Evolutionary conservation across 2,888 invertebrate genomes (phyloP).

Genomic region (Lissocephala sabroskyi): DNA sequence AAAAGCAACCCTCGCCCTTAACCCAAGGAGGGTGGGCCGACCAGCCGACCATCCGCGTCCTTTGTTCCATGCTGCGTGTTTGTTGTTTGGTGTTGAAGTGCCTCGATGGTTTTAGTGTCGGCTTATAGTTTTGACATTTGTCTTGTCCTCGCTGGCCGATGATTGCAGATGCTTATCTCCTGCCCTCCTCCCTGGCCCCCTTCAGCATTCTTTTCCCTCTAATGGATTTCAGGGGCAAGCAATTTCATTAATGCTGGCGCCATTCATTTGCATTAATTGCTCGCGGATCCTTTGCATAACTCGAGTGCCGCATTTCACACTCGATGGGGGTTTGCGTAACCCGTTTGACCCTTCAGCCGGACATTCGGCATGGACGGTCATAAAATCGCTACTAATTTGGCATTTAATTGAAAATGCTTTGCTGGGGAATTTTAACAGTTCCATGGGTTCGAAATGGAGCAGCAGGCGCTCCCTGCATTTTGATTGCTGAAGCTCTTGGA

Average conservation of each 20-base stretch:
- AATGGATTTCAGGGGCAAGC: not conserved
- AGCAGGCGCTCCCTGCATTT: no score
- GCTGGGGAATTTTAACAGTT: conserved; percentile 25
- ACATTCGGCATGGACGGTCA: not conserved
- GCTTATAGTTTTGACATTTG: conserved; percentile 61
- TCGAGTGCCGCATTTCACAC: conserved; percentile 2
- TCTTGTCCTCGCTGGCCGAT: conserved; percentile 11
- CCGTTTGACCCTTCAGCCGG: conserved; percentile 5
- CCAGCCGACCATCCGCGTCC: not conserved
- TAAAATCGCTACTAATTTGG: conserved; percentile 26
- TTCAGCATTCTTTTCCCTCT: no score
- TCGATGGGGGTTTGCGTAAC: conserved; percentile 4
- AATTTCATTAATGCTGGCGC: not conserved
- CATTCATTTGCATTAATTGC: not conserved
- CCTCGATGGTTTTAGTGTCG: conserved; percentile 54
- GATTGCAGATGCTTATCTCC: conserved; percentile 44
- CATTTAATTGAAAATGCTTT: conserved; percentile 51
- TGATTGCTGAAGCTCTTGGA: no score
- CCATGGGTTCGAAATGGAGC: no score
- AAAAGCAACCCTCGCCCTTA: conserved; percentile 42
- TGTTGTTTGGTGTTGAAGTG: conserved; percentile 44
- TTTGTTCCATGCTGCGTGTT: conserved; percentile 16
- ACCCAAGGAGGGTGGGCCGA: not conserved
- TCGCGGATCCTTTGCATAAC: conserved; percentile 3
- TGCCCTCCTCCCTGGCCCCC: no score